Base-by-base conservation (phyloP, 2,113 vertebrate species). In the Corapipo altera region DNA sequence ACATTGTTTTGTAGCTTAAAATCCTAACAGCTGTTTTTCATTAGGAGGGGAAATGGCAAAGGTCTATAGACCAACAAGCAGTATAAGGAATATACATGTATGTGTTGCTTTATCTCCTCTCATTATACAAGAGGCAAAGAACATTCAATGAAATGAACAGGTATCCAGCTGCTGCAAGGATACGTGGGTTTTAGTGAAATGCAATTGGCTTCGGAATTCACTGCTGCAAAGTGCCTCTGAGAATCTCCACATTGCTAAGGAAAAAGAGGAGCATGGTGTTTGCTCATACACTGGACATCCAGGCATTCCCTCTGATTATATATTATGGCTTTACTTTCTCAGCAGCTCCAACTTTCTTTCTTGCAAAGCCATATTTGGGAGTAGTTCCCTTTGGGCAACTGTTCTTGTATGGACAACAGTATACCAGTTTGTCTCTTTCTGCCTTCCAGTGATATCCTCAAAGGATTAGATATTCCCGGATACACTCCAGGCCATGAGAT, bases 151-250 rank as follows among this genome's bases (percentile, higher is more conserved):
- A 67, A 48, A 41, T 33, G 48, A 87, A 41, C 17, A 35, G 21
- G 24, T 33, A 72, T 28, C 7, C 76, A 80, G 49, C 67, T 76
- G 58, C 62, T 52, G 39, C 49, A 80, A 65, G 39, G 19, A 75
- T 11, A 33, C 0, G 0, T 1, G 1, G 1, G 3, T 72, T 79
- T 21, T 69, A 2, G 1, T 52, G 49, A 77, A 86, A 62, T 6
- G 8, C 7, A 86, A 19, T 32, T 77, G 11, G 33, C 35, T 85
- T 80, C 46, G 69, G 28, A 76, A 61, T 62, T 89, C 46, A 27
- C 11, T 74, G n/a, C 41, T 80, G 26, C 41, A 37, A 74, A 13
- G 4, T 64, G 6, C 24, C 43, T 61, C 33, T n/a, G 48, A 85
- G 26, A 61, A 59, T 69, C 37, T 66, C 49, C 24, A 28, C 18